These are phyloP conservation scores for Lepas anatifera DNA, from an alignment of 2,888 invertebrate genomes.

Conservation along the genomic window DNA sequence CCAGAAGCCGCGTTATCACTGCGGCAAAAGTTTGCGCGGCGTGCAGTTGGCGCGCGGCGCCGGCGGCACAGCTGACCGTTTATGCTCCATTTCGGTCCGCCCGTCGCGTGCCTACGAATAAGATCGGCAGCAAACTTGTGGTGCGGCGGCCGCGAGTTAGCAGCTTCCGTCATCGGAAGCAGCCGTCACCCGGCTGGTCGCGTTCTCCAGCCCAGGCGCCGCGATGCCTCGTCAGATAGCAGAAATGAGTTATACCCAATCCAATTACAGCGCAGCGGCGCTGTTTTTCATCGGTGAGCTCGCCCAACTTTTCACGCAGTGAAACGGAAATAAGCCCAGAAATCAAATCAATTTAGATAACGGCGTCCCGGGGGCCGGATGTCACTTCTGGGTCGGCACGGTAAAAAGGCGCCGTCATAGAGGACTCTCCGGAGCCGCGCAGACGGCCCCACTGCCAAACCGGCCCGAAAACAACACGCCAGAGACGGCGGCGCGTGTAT, in stretches of 20 bases:
- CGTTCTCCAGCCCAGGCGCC: background rate
- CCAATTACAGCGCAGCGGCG: background rate
- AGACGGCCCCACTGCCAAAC: background rate
- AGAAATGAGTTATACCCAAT: slow-evolving; percentile 11
- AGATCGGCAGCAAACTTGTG: background rate
- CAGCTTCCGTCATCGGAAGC: background rate
- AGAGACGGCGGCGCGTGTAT: background rate
- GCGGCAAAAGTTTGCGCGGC: no score
- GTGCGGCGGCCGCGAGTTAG: background rate
- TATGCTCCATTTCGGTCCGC: no score
- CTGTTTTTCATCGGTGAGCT: background rate
- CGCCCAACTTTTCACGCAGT: slow-evolving; percentile 10
- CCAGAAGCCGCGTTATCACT: no score
- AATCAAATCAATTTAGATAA: slow-evolving; percentile 12
- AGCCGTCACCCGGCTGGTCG: background rate
- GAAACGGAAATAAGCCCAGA: slow-evolving; percentile 8
- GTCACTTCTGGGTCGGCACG: background rate
- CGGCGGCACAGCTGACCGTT: no score
- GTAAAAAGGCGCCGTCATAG: background rate
- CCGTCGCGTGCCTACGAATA: no score
- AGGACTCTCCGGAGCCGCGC: no score
- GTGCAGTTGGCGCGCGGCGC: no score
- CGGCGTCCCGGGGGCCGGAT: background rate
- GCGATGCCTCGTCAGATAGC: background rate
- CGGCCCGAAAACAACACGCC: background rate